Evolutionary conservation across 2,888 invertebrate genomes (phyloP).

Genomic region (Standfussiana lucernea): DNA sequence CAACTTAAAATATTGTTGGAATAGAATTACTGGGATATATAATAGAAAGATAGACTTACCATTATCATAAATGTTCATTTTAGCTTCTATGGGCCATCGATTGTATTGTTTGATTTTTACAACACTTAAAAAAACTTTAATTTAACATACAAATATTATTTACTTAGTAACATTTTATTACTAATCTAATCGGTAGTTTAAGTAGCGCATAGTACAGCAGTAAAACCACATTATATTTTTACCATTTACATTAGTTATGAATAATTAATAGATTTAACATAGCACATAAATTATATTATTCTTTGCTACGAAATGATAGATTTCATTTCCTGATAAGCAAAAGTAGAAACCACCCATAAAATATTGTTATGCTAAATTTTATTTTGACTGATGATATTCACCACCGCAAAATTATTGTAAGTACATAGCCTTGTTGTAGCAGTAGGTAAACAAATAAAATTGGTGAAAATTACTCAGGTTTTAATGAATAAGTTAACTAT

Average conservation of each 20-base stretch:
- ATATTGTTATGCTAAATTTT: background rate
- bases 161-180: background rate
- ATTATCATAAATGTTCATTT: background rate
- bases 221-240: constrained; percentile 7
- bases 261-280: constrained; percentile 13
- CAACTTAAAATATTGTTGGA: constrained; percentile 11
- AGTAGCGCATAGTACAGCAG: background rate
- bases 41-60: background rate
- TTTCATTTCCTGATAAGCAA: constrained; percentile 19
- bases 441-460: background rate
- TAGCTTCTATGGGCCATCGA: background rate
- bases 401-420: background rate
- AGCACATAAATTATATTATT: constrained; percentile 14
- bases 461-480: background rate
- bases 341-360: background rate
- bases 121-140: background rate
- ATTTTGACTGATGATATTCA: background rate
- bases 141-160: no score
- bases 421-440: background rate
- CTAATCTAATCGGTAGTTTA: background rate
- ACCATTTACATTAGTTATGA: background rate
- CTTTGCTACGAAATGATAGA: constrained; percentile 12
- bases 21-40: constrained; percentile 13
- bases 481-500: constrained; percentile 6
- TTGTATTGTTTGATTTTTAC: background rate